These are phyloP conservation scores for Bubo blakistoni DNA, from an alignment of 2,113 vertebrate genomes.

Conservation along the genomic window DNA sequence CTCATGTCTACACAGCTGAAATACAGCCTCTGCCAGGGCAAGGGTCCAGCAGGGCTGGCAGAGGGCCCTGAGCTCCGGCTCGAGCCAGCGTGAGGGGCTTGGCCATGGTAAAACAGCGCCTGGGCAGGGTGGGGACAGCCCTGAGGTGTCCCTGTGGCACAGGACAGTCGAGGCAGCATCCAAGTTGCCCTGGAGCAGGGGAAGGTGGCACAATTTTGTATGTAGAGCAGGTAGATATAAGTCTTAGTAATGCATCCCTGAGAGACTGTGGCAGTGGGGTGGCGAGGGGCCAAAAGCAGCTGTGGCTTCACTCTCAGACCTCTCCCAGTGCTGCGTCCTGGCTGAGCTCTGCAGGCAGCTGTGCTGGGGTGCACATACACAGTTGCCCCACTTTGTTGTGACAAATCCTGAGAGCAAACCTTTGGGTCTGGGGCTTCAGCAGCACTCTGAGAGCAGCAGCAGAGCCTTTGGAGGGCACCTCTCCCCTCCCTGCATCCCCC, in stretches of 20 bases:
- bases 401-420: neutral
- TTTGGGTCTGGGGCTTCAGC: neutral
- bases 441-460: neutral
- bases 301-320: fast-evolving
- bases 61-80: neutral
- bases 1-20: neutral
- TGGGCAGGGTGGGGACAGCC: neutral
- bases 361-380: neutral
- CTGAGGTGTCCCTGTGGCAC: neutral
- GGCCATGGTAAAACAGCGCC: fast-evolving
- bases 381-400: neutral
- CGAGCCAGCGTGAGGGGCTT: neutral
- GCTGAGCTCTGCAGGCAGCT: neutral
- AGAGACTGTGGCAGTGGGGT: fast-evolving
- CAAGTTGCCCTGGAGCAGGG: neutral
- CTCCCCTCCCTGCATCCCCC: neutral
- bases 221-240: neutral
- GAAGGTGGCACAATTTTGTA: neutral
- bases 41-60: neutral
- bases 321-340: fast-evolving
- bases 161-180: neutral
- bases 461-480: neutral
- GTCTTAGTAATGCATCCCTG: neutral
- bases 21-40: neutral
- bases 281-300: too few species aligned